Percentiles rank a stretch among this genome's conserved stretches.
These are phyloP conservation scores for Sipha maydis DNA, from an alignment of 2,888 invertebrate genomes.

Conservation along the genomic window DNA sequence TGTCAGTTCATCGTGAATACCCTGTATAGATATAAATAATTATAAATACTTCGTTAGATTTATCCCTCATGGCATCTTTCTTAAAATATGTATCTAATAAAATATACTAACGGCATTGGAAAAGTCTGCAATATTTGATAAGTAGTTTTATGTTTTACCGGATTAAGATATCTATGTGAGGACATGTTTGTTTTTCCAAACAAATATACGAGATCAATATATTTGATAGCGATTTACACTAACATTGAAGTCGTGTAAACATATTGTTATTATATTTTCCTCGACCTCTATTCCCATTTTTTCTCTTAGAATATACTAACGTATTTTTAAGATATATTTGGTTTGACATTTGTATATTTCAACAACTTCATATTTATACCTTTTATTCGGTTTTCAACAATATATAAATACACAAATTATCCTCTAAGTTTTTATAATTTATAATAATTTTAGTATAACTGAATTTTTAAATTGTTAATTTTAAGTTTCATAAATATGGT, in stretches of 20 bases:
- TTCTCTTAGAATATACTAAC: background rate
- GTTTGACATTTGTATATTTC: background rate
- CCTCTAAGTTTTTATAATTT: too few relatives aligned
- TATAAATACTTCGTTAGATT: too few relatives aligned
- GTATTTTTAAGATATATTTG: background rate
- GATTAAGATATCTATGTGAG: conserved; percentile 27
- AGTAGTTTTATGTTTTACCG: background rate
- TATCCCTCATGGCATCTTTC: background rate
- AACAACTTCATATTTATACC: background rate
- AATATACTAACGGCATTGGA: background rate
- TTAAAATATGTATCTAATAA: background rate
- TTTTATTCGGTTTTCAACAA: background rate
- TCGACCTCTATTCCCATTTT: background rate
- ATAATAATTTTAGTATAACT: too few relatives aligned
- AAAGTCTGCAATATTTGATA: background rate
- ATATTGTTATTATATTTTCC: background rate
- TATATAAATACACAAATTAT: background rate
- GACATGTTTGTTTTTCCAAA: background rate
- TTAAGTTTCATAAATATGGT: too few relatives aligned
- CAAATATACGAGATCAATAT: background rate
- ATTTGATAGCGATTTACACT: background rate
- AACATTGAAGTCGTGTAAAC: background rate
- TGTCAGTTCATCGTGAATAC: too few relatives aligned
- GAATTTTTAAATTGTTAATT: too few relatives aligned
- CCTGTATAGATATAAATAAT: too few relatives aligned